A percentile compares a stretch with the other conserved stretches of the same genome.
Conservation (phyloP, 2,113 vertebrate genomes). For the Fulica atra region DNA sequence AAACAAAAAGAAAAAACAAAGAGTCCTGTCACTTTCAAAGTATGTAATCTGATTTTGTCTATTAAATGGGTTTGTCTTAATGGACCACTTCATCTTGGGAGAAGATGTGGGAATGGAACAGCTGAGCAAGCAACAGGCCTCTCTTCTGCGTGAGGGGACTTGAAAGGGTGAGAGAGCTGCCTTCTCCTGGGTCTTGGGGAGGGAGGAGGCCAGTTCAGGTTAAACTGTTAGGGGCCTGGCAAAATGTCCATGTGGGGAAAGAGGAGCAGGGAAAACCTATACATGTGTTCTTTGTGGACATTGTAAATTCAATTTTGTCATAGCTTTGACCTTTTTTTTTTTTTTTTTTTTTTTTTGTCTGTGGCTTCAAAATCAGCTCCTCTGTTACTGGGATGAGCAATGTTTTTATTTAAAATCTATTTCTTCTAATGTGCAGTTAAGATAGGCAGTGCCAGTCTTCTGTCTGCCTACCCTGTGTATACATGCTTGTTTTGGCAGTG, state of each 20-base stretch:
- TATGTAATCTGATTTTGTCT: neutral
- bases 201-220: neutral
- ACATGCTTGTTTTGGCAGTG: neutral
- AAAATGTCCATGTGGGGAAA: neutral
- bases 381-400: neutral
- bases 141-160: neutral
- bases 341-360: neutral
- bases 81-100: neutral
- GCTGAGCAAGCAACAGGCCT: neutral
- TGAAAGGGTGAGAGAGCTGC: neutral
- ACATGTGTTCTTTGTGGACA: neutral
- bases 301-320: neutral
- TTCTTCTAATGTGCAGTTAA: neutral
- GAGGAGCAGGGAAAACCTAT: no score
- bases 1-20: neutral
- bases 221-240: neutral
- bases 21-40: neutral
- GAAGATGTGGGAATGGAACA: rapidly evolving
- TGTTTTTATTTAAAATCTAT: neutral
- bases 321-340: neutral
- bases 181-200: rapidly evolving
- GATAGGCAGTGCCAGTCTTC: neutral
- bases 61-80: neutral
- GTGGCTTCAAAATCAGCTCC: neutral
- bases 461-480: neutral